These are phyloP conservation scores for Drosophila stalkeri DNA, from an alignment of 2,888 invertebrate species.

Conservation along the genomic window DNA sequence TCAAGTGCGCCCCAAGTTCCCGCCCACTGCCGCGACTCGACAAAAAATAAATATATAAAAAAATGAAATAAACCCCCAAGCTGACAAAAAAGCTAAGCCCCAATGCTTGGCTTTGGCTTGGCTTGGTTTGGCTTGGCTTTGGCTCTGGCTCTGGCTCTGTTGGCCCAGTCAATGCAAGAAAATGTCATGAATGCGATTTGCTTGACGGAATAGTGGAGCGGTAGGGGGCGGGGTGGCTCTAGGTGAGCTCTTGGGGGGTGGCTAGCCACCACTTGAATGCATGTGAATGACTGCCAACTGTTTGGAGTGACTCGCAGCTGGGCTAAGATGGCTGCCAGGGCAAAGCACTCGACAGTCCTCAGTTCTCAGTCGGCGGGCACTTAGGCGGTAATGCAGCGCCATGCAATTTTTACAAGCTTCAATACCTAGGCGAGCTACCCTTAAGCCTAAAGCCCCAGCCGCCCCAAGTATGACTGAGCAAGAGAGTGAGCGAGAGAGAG, in stretches of 20 bases:
- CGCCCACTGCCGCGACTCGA: conserved; percentile 47
- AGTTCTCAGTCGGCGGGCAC: conserved; percentile 49
- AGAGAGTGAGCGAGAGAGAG: not conserved
- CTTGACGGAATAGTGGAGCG: conserved; percentile 12
- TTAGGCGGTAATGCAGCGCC: conserved; percentile 77
- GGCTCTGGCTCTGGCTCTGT: conserved; percentile 20
- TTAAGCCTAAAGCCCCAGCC: conserved; percentile 2
- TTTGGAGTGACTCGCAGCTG: conserved; percentile 64
- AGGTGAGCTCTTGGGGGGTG: not conserved
- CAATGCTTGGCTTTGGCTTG: not conserved
- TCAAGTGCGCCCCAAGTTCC: conserved; percentile 70
- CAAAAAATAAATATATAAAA: conserved; percentile 13
- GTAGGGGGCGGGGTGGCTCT: not conserved
- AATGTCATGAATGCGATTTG: conserved; percentile 79
- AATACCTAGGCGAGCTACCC: conserved; percentile 68
- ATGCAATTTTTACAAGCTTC: conserved; percentile 80
- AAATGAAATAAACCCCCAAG: conserved; percentile 25
- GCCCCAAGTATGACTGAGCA: not conserved
- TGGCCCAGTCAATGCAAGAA: conserved; percentile 75
- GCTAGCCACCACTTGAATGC: conserved; percentile 70
- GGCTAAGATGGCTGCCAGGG: conserved; percentile 73
- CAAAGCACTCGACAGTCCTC: conserved; percentile 49
- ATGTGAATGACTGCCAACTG: conserved; percentile 74
- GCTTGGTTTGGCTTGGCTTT: no score
- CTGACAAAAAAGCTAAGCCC: conserved; percentile 20